Evolutionary conservation across 2,888 invertebrate genomes (phyloP), one percentile per base, ranked within the genome.

Genomic region (Baccha elongata): DNA sequence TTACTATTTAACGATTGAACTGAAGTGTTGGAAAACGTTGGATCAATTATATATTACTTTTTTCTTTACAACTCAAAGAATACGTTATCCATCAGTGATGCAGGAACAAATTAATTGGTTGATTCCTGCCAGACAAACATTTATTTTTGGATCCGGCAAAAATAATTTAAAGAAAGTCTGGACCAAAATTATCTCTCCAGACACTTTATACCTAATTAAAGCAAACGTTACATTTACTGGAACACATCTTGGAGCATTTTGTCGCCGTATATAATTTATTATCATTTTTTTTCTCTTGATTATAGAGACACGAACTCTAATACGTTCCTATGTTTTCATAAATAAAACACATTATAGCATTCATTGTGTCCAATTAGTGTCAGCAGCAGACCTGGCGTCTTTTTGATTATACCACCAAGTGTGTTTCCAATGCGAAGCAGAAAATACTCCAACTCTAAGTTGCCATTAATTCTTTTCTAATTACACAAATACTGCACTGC

Each of bases 331-430:
- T 26, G 6, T 29, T 8, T 21, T 40, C 23, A 29, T 29, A 29
- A 26, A 17, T 60, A 29, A n/a, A 60, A 60, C 26, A 29, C 29
- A 60, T n/a, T 19, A 29, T 7, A 26, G n/a, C 11, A 60, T 26
- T 44, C 8, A 29, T 44, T 60, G 42, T 19, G 62, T 62, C 68
- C 55, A 73, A 80, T 80, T 80, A 80, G 68, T 53, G 68, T 68
- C 68, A 37, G 44, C n/a, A 21, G 40, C 53, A 80, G 79, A 73
- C 73, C 48, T 48, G 79, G 67, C 79, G 55, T 48, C 62, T 32
- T 74, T 55, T 42, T 62, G 55, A 55, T 79, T 44, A n/a, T n/a
- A 58, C 68, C 73, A 73, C 67, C 79, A 80, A 64, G 23, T 6
- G 46, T 37, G 55, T 71, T n/a, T 40, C 65, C 55, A 73, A 40